Evolutionary conservation across 2,888 invertebrate genomes (phyloP).

Genomic region (Lithophane socia): DNA sequence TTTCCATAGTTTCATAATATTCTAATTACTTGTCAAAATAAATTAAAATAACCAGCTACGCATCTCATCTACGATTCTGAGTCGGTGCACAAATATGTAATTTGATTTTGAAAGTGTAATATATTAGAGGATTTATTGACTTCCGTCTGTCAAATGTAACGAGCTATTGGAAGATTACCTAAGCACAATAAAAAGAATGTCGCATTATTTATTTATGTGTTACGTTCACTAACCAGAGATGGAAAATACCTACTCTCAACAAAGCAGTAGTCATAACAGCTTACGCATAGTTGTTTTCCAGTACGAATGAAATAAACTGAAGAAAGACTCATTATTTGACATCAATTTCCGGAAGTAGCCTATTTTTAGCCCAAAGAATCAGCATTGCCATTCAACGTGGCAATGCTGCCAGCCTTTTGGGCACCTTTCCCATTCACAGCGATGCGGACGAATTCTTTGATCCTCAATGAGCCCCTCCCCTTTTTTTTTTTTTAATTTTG

Average conservation of each 20-base stretch:
- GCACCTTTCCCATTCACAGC: too few relatives aligned
- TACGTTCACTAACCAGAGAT: neutral
- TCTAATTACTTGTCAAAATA: conserved; percentile 38
- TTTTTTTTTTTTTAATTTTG: too few relatives aligned
- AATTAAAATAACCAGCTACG: conserved; percentile 35
- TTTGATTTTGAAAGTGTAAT: conserved; percentile 59
- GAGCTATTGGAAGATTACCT: conserved; percentile 35
- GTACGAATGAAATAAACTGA: too few relatives aligned
- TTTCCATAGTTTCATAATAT: conserved; percentile 55
- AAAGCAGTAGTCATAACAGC: too few relatives aligned
- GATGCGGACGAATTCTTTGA: too few relatives aligned
- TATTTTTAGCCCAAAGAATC: too few relatives aligned
- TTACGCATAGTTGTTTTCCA: too few relatives aligned
- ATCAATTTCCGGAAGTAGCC: neutral
- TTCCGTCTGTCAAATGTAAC: conserved; percentile 52
- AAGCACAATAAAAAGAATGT: conserved; percentile 20
- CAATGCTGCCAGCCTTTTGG: too few relatives aligned
- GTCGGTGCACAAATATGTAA: conserved; percentile 23
- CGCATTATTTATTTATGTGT: conserved; percentile 25
- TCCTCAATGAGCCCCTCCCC: too few relatives aligned
- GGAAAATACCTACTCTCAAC: too few relatives aligned
- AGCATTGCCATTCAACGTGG: too few relatives aligned
- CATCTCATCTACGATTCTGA: conserved; percentile 3
- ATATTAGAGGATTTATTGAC: conserved; percentile 48
- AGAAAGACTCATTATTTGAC: neutral